These are phyloP conservation scores for Caprella mutica DNA, from an alignment of 2,888 invertebrate genomes.

Conservation along the genomic window DNA sequence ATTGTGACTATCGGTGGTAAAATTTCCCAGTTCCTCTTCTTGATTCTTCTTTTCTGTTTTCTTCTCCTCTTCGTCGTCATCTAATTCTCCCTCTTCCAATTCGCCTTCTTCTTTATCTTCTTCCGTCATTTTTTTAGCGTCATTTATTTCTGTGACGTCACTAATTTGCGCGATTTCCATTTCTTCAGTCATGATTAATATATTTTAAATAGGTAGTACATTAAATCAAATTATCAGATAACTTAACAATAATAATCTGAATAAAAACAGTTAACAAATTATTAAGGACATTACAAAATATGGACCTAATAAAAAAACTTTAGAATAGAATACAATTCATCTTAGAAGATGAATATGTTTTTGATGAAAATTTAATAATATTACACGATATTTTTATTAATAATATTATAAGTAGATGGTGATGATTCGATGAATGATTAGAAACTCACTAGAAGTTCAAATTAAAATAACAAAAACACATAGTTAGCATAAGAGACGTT, in stretches of 20 bases:
- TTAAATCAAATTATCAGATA: not conserved
- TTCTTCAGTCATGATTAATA: not conserved
- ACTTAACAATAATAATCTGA: not conserved
- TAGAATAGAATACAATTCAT: too few relatives aligned
- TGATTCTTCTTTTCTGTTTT: not conserved
- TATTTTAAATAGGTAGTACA: not conserved
- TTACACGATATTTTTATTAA: not conserved
- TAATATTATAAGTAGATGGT: not conserved
- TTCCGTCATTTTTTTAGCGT: not conserved
- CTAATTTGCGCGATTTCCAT: not conserved
- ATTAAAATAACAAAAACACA: too few relatives aligned
- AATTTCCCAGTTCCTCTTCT: not conserved
- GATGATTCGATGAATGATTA: not conserved
- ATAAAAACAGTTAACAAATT: not conserved
- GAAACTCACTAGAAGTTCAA: too few relatives aligned
- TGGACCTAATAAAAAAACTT: too few relatives aligned
- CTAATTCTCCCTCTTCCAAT: not conserved
- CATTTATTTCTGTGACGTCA: not conserved
- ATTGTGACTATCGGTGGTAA: not conserved
- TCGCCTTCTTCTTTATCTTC: conserved; percentile 5
- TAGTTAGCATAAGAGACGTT: too few relatives aligned
- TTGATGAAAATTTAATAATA: too few relatives aligned
- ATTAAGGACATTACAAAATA: too few relatives aligned
- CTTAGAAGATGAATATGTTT: too few relatives aligned
- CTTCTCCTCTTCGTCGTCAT: not conserved